phyloP scores from a whole-genome alignment of 1,140 invertebrate genomes.

The Aphaenogaster rudis region DNA sequence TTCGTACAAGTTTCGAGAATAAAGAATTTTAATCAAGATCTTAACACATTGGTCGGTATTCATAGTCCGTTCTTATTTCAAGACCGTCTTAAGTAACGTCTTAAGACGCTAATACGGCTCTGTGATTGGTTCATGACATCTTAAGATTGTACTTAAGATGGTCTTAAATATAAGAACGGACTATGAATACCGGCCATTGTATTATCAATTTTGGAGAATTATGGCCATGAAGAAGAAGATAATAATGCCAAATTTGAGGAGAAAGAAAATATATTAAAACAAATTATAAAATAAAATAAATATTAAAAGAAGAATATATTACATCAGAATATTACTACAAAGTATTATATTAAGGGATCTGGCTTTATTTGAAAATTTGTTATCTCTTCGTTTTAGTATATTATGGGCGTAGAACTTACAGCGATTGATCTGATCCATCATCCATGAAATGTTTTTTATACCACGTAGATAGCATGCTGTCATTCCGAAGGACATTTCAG shows the following conservation, averaged over 20 bases:
- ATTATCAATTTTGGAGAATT: slow-evolving; percentile 3
- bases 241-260: background rate
- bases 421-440: background rate
- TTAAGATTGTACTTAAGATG: too few species aligned
- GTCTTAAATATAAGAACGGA: too few species aligned
- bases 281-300: background rate
- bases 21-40: slow-evolving; percentile 18
- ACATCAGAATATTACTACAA: background rate
- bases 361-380: background rate
- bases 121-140: too few species aligned
- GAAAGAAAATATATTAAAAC: background rate
- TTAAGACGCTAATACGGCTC: too few species aligned
- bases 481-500: slow-evolving; percentile 43
- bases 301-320: background rate
- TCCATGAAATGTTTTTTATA: background rate
- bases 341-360: background rate
- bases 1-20: slow-evolving; percentile 28
- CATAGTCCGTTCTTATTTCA: too few species aligned
- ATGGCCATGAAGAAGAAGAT: background rate
- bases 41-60: background rate
- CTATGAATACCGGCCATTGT: background rate
- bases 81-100: too few species aligned
- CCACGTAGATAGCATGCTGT: background rate
- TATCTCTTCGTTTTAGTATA: background rate
- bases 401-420: slow-evolving; percentile 42